Conservation (phyloP, 1,140 invertebrate genomes). For the Vollenhovia emeryi region DNA sequence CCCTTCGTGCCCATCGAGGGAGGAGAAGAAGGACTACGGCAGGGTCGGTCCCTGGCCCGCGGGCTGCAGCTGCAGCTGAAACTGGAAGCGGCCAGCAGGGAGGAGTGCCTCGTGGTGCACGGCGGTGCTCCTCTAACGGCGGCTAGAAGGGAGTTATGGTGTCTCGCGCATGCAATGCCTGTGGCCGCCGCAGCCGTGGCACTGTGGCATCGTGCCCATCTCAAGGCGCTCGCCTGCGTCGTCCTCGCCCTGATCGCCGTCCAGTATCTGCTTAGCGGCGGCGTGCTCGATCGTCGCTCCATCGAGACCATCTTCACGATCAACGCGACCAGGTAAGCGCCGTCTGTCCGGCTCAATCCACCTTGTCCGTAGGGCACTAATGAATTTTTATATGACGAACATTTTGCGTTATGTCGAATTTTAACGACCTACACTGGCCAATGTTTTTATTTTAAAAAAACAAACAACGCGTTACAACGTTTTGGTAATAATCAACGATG, state of each 20-base stretch:
- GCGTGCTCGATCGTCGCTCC: slow-evolving; percentile 82
- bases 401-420: no score
- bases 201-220: slow-evolving; percentile 84
- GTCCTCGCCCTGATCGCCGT: slow-evolving; percentile 82
- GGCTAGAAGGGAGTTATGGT: slow-evolving; percentile 82
- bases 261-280: slow-evolving; percentile 84
- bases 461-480: no score
- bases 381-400: no score
- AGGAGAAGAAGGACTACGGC: background rate
- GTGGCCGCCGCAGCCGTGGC: slow-evolving; percentile 82
- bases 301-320: slow-evolving; percentile 85
- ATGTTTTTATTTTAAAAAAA: no score
- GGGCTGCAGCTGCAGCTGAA: background rate
- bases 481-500: no score
- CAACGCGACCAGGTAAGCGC: slow-evolving; percentile 79
- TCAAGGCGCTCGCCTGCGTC: slow-evolving; percentile 82
- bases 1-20: background rate
- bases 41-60: background rate
- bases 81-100: slow-evolving; percentile 23
- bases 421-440: no score
- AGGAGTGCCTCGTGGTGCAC: slow-evolving; percentile 66
- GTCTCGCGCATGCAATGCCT: slow-evolving; percentile 82
- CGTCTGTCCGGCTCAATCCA: no score
- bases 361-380: no score
- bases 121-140: slow-evolving; percentile 74